phyloP scores from a whole-genome alignment of 1,140 invertebrate genomes.

The Drosophila albomicans region DNA sequence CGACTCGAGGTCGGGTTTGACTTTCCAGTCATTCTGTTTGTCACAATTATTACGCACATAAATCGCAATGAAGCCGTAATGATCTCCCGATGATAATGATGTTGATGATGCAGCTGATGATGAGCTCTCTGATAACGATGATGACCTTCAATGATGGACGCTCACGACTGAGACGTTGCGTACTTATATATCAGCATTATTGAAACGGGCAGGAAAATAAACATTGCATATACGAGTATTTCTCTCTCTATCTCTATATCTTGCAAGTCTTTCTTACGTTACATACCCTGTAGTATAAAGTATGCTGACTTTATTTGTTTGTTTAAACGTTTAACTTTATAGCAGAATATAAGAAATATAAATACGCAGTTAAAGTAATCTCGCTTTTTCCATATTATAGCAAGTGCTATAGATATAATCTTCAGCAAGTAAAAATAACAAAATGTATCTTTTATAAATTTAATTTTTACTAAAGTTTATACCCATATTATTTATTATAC shows the following conservation, averaged over 20 bases:
- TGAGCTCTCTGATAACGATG: conserved; percentile 24
- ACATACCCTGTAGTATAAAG: background rate
- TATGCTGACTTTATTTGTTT: too few species aligned
- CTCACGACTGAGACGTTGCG: conserved; percentile 16
- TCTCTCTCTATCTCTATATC: too few species aligned
- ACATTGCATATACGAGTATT: background rate
- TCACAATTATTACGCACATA: conserved; percentile 84
- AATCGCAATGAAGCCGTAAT: conserved; percentile 74
- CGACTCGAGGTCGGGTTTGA: conserved; percentile 19
- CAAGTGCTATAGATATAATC: too few species aligned
- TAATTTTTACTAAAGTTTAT: too few species aligned
- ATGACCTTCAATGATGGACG: conserved; percentile 47
- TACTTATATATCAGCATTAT: conserved; percentile 5
- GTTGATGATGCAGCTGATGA: background rate
- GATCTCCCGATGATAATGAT: conserved; percentile 11
- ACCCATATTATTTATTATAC: too few species aligned
- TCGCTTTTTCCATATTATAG: too few species aligned
- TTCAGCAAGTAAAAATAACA: too few species aligned
- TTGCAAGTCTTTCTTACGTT: background rate
- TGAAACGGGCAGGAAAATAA: background rate
- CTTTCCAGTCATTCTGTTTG: conserved; percentile 67
- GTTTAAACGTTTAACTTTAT: too few species aligned
- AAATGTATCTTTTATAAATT: too few species aligned
- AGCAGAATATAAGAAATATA: too few species aligned
- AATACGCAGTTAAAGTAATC: too few species aligned